Conservation (phyloP, 2,888 invertebrate species). For the Linyphia triangularis region DNA sequence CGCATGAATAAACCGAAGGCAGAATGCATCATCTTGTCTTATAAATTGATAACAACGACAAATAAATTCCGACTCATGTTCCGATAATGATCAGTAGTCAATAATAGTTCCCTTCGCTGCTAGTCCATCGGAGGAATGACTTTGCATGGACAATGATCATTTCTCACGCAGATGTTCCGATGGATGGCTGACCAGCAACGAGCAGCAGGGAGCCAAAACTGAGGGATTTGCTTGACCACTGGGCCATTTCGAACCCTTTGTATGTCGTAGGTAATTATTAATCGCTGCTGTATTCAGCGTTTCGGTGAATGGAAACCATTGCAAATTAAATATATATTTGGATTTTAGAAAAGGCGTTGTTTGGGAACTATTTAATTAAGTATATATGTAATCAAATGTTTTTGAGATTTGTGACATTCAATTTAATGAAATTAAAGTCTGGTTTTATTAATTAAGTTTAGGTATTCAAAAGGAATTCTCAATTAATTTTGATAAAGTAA, state of each 20-base stretch:
- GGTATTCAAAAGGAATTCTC: too few species aligned
- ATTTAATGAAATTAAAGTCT: too few species aligned
- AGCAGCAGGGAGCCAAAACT: background rate
- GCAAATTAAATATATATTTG: too few species aligned
- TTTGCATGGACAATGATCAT: slow-evolving; percentile 38
- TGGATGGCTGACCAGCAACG: slow-evolving; percentile 19
- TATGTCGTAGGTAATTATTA: slow-evolving; percentile 5
- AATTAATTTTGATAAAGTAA: too few species aligned
- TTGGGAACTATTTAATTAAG: too few species aligned
- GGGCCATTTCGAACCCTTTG: slow-evolving; percentile 1
- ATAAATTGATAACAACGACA: background rate
- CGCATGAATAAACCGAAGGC: background rate
- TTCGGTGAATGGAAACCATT: background rate
- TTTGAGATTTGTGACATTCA: too few species aligned
- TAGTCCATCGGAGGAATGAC: slow-evolving; percentile 40
- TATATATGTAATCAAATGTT: too few species aligned
- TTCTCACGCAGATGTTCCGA: slow-evolving; percentile 47
- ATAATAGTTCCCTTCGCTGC: background rate
- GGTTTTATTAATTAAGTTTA: too few species aligned
- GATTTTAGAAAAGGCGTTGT: too few species aligned
- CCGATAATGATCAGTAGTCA: slow-evolving; percentile 1
- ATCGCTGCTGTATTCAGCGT: background rate
- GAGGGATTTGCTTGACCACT: background rate
- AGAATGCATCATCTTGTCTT: background rate
- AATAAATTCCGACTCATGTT: background rate